Evolutionary conservation across 2,888 invertebrate species (phyloP).

Genomic region (Malthinus seriepunctatus): DNA sequence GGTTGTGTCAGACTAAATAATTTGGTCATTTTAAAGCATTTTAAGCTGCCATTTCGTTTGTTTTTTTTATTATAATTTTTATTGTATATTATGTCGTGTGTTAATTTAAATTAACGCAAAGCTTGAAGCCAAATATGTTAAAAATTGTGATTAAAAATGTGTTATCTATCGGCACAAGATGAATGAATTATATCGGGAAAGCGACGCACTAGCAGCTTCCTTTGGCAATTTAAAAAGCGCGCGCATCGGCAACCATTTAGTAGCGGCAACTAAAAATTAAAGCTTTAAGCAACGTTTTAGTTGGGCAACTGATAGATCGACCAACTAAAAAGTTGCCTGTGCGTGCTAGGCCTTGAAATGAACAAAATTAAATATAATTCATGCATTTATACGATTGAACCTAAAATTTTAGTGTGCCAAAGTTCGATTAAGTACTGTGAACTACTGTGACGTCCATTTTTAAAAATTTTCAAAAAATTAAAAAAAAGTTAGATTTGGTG

Average conservation of each 20-base stretch:
- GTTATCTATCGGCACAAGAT: conserved; percentile 7
- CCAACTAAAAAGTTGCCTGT: neutral
- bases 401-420: conserved; percentile 42
- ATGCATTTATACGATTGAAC: conserved; percentile 26
- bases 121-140: conserved; percentile 25
- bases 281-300: no score
- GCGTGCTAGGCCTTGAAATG: no score
- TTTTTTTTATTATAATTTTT: neutral
- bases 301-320: no score
- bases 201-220: neutral
- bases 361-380: neutral
- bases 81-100: conserved; percentile 16
- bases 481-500: conserved; percentile 44
- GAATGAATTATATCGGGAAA: conserved; percentile 1
- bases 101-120: conserved; percentile 10
- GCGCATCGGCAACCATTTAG: no score
- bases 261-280: neutral
- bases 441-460: conserved; percentile 45
- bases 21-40: conserved; percentile 17
- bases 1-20: conserved; percentile 5
- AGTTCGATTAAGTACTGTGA: conserved; percentile 36
- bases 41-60: neutral
- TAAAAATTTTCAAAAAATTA: conserved; percentile 33
- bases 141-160: conserved; percentile 6
- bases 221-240: no score